Evolutionary conservation across 1,140 invertebrate genomes (phyloP).

Genomic region (Drosophila ficusphila): DNA sequence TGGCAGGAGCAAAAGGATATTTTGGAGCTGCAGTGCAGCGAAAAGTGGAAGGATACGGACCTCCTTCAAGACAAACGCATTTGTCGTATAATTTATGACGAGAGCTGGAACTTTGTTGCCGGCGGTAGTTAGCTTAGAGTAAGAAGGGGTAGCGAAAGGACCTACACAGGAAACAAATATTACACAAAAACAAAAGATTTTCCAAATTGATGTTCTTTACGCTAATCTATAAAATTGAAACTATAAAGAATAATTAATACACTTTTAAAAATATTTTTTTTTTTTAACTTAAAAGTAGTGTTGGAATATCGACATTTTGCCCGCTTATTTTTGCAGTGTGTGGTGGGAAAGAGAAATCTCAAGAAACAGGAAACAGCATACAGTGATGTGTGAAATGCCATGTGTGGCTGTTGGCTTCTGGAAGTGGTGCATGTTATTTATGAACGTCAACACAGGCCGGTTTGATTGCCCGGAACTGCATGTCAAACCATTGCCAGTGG

Average conservation of each 20-base stretch:
- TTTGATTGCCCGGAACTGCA: constrained; percentile 51
- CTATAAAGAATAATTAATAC: too few species aligned
- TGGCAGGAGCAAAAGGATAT: constrained; percentile 48
- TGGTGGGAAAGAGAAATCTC: neutral
- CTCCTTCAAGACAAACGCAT: constrained; percentile 74
- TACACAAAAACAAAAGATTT: too few species aligned
- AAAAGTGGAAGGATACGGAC: constrained; percentile 32
- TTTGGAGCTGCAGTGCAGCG: neutral
- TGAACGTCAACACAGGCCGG: constrained; percentile 44
- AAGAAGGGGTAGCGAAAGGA: neutral
- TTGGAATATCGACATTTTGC: too few species aligned
- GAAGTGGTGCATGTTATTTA: constrained; percentile 80
- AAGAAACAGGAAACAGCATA: constrained; percentile 4
- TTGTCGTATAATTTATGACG: constrained; percentile 81
- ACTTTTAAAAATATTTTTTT: too few species aligned
- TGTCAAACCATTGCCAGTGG: constrained; percentile 63
- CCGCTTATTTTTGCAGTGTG: neutral
- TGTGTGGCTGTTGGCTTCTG: constrained; percentile 58
- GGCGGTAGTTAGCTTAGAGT: neutral
- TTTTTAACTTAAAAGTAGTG: too few species aligned
- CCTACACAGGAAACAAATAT: neutral
- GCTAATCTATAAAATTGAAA: too few species aligned
- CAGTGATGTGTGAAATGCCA: constrained; percentile 58
- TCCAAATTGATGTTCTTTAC: too few species aligned
- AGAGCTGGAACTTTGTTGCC: constrained; percentile 38